phyloP scores from a whole-genome alignment of 2,888 invertebrate species.

The Chironomus riparius region DNA sequence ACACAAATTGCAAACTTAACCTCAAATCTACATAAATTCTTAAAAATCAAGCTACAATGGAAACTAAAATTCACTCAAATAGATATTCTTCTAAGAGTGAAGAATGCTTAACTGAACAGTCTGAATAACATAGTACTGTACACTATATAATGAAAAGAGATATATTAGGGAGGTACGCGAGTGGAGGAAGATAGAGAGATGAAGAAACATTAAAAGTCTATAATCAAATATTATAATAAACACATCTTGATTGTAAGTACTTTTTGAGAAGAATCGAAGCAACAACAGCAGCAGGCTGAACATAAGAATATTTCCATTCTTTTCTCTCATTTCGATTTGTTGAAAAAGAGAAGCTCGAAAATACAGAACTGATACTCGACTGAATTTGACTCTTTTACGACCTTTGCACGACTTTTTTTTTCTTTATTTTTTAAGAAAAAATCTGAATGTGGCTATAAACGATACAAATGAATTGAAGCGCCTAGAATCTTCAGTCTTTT shows the following conservation, averaged over 20 bases:
- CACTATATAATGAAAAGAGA: neutral
- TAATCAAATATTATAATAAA: constrained; percentile 15
- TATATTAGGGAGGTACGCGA: neutral
- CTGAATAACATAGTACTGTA: neutral
- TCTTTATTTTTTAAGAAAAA: neutral
- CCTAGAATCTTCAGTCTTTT: neutral
- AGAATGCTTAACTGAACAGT: no score
- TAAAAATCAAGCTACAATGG: no score
- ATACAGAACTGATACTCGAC: neutral
- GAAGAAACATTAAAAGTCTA: constrained; percentile 15
- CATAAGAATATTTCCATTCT: neutral
- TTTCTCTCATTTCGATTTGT: neutral
- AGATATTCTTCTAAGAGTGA: no score
- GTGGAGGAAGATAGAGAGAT: neutral
- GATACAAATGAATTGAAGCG: constrained; percentile 15
- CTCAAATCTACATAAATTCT: no score
- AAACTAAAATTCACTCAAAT: no score
- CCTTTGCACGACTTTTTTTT: constrained; percentile 22
- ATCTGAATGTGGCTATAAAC: neutral
- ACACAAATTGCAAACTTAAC: no score
- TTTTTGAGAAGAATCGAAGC: neutral
- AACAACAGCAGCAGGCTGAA: neutral
- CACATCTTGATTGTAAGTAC: constrained; percentile 19
- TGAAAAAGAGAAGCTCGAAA: neutral
- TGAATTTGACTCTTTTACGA: constrained; percentile 9